Evolutionary conservation across 2,888 invertebrate genomes (phyloP).

Genomic region (Tridacna gigas): DNA sequence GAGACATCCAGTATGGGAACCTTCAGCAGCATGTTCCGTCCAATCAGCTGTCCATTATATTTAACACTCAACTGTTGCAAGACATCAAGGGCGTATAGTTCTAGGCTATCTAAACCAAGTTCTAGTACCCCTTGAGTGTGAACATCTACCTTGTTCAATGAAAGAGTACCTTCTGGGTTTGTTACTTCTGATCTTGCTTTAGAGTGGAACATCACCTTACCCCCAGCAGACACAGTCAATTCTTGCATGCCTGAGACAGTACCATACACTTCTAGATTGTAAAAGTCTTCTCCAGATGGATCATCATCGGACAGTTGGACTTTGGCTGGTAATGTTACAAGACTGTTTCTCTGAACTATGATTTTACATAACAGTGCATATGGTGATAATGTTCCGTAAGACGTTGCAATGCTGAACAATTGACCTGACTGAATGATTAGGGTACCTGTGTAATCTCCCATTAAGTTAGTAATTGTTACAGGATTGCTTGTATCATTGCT

Average conservation of each 20-base stretch:
- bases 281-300: constrained; percentile 35
- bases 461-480: constrained; percentile 50
- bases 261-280: constrained; percentile 70
- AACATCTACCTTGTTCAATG: constrained; percentile 67
- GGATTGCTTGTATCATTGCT: constrained; percentile 22
- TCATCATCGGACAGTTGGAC: constrained; percentile 68
- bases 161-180: constrained; percentile 58
- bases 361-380: constrained; percentile 70
- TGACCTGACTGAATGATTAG: constrained; percentile 61
- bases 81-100: constrained; percentile 58
- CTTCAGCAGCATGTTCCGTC: constrained; percentile 57
- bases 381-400: constrained; percentile 70
- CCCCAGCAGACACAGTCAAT: constrained; percentile 70
- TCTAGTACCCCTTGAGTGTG: constrained; percentile 69
- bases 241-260: constrained; percentile 66
- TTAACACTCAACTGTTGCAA: constrained; percentile 65
- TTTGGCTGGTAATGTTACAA: constrained; percentile 66
- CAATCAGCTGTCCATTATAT: constrained; percentile 65
- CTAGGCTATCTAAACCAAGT: constrained; percentile 57
- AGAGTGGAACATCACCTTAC: constrained; percentile 62
- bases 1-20: constrained; percentile 66
- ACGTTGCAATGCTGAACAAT: constrained; percentile 65
- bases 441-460: constrained; percentile 70
- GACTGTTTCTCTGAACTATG: constrained; percentile 54
- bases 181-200: constrained; percentile 62